Evolutionary conservation across 30 jellyfish, hydroid and myxozoan species (phyloP).

Genomic region (Catostylus mosaicus): DNA sequence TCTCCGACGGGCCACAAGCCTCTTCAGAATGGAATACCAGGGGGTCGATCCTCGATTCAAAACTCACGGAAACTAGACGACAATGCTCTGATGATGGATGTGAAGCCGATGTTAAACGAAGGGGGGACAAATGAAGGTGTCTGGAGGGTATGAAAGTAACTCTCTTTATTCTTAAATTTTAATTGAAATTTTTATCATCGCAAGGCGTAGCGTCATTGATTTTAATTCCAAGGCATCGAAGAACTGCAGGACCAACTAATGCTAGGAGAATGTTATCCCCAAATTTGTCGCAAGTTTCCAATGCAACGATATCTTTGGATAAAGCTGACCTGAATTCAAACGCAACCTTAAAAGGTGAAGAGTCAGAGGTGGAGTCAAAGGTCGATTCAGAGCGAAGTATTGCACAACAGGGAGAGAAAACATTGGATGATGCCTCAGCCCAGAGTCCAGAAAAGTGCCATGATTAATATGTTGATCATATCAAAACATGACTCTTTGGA

Average conservation of each 20-base stretch:
- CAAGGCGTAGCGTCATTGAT: too few relatives aligned
- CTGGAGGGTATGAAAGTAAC: slow-evolving; percentile 38
- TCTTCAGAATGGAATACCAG: neutral
- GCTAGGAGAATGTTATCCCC: neutral
- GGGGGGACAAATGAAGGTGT: slow-evolving; percentile 16
- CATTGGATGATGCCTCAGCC: neutral
- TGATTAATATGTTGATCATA: too few relatives aligned
- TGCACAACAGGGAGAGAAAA: neutral
- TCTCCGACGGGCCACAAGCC: slow-evolving; percentile 13
- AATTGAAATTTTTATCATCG: too few relatives aligned
- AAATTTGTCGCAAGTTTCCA: neutral
- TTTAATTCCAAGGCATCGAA: neutral
- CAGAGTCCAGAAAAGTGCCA: too few relatives aligned
- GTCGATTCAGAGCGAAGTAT: neutral
- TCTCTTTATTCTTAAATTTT: neutral
- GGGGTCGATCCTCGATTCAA: slow-evolving; percentile 48
- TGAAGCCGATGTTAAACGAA: slow-evolving; percentile 28
- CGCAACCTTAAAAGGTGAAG: neutral
- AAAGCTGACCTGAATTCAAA: neutral
- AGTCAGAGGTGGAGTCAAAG: slow-evolving; percentile 27
- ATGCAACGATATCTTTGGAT: slow-evolving; percentile 2
- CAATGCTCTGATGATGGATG: slow-evolving; percentile 33
- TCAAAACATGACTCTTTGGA: too few relatives aligned
- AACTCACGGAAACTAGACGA: slow-evolving; percentile 20
- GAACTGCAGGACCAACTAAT: neutral